phyloP scores from a whole-genome alignment of 2,113 vertebrate species.

The Ibidorhyncha struthersii region DNA sequence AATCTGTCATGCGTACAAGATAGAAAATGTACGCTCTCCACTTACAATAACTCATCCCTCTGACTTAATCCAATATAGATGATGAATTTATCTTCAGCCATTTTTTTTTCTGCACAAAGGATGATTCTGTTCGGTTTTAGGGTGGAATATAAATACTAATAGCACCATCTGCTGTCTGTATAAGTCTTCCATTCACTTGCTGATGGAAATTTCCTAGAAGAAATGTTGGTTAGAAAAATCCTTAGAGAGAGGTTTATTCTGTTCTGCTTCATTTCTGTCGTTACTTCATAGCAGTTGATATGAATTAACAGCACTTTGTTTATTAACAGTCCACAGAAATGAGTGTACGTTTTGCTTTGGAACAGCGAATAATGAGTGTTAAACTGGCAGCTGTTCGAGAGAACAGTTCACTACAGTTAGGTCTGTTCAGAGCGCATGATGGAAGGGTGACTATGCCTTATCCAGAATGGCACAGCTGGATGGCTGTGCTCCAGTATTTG shows the following conservation, averaged over 20 bases:
- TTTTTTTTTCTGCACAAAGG: neutral
- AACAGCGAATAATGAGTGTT: neutral
- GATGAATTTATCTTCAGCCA: neutral
- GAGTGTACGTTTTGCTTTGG: neutral
- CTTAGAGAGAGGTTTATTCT: neutral
- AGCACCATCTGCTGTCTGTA: conserved; percentile 37
- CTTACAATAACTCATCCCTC: neutral
- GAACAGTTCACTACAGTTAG: neutral
- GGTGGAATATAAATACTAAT: neutral
- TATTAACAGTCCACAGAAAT: neutral
- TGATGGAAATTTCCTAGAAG: neutral
- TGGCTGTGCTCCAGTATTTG: neutral
- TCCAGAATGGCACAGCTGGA: neutral
- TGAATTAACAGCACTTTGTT: neutral
- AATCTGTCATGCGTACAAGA: neutral
- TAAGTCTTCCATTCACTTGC: neutral
- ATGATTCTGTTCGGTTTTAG: neutral
- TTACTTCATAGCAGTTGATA: neutral
- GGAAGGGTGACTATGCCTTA: neutral
- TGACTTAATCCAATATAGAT: neutral
- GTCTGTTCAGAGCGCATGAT: accelerated
- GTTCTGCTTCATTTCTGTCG: neutral
- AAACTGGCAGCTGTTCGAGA: neutral
- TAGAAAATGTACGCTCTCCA: neutral
- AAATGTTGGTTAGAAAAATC: neutral